Evolutionary conservation across 2,797 vertebrate genomes (phyloP), one percentile per base, ranked within the genome.

Genomic region (Typhlichthys eigenmanni): DNA sequence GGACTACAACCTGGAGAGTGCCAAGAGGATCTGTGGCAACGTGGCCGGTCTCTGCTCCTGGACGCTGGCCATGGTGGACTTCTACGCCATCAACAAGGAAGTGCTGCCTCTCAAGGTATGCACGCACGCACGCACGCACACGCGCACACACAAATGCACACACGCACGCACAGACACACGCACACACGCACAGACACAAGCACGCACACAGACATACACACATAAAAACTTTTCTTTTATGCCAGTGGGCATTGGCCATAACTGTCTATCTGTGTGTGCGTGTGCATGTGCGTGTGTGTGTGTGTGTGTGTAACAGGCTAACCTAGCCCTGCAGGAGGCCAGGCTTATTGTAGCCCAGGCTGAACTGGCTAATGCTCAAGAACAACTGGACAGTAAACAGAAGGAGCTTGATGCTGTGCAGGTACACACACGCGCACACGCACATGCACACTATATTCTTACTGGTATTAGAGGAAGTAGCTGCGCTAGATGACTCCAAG

Each of bases 1-100:
- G 0, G 94, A 95, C 78, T 95, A 95, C 79, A 94, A 93, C 80
- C 72, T 95, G 60, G 94, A 95, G 47, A 81, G 90, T 6, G 94
- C 94, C 68, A 95, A 93, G 85, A 93, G 93, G 83, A 93, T 91
- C 34, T 95, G 94, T 60, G 94, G 94, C 10, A 95, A 94, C 47
- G 94, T 95, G 64, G 94, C 94, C 0, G 94, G 94, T 10, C 92
- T 95, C 47, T 95, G 93, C 78, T 94, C 94, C 62, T 95, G 94
- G 94, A 95, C 94, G 2, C 87, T 93, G 79, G 93, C 94, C 66
- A 95, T 95, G 94, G 92, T 72, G 24, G 93, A 93, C 74, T 95
- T 95, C 84, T 95, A 91, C 3, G 17, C 85, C 63, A 94, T 95
- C 82, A 95, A 95, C 84, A 95, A 94, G 84, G 94, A 94, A 83